A percentile compares a stretch with the other conserved stretches of the same genome.
Conservation (phyloP, 2,113 vertebrate species). For the Gasterosteus nipponicus region DNA sequence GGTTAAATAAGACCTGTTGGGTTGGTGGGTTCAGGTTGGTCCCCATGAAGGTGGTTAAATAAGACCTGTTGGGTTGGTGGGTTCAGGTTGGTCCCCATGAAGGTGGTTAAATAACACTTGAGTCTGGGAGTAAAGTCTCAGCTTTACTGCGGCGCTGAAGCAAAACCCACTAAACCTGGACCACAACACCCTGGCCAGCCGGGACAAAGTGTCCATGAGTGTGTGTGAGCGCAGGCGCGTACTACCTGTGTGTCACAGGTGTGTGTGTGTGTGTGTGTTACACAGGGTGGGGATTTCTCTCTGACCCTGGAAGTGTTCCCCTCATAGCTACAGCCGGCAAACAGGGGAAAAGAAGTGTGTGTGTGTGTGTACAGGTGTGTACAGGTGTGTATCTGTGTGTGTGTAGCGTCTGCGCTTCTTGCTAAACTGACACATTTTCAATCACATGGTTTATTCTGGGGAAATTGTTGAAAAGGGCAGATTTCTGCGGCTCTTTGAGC, state of each 20-base stretch:
- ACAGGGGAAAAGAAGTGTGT: constrained; percentile 8
- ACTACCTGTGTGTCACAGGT: not conserved
- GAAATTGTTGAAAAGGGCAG: constrained; percentile 64
- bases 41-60: not conserved
- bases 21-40: too few species aligned
- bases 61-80: constrained; percentile 7
- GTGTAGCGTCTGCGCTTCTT: not conserved
- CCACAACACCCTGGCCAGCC: constrained; percentile 16
- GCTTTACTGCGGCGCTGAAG: constrained; percentile 44
- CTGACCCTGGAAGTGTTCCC: constrained; percentile 44
- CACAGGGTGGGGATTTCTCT: constrained; percentile 23
- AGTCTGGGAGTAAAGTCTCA: constrained; percentile 14
- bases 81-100: not conserved
- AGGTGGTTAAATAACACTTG: constrained; percentile 11
- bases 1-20: too few species aligned
- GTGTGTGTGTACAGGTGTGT: not conserved
- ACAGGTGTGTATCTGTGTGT: not conserved
- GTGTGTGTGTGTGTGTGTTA: not conserved
- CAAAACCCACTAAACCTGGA: constrained; percentile 40
- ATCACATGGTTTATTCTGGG: constrained; percentile 66
- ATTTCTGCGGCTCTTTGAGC: constrained; percentile 55
- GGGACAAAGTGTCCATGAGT: constrained; percentile 1
- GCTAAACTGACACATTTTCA: constrained; percentile 72
- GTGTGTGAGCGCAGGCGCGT: constrained; percentile 10
- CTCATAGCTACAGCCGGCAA: constrained; percentile 33